Evolutionary conservation across 2,888 invertebrate species (phyloP).

Genomic region (Standfussiana lucernea): DNA sequence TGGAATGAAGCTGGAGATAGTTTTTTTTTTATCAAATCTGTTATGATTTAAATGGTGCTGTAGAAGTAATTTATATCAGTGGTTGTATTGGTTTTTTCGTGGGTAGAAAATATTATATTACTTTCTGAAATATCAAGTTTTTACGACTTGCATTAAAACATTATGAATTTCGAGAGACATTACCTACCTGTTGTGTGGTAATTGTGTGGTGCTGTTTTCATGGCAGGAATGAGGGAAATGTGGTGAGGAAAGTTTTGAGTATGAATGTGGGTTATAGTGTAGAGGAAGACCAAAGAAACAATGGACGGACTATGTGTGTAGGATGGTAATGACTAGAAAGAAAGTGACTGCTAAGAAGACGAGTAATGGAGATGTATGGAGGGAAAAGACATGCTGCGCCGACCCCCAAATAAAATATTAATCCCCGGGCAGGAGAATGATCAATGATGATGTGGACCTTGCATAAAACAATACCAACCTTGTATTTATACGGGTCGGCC

Average conservation of each 20-base stretch:
- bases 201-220: not conserved
- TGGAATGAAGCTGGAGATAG: not conserved
- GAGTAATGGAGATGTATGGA: not conserved
- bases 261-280: not conserved
- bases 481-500: slow-evolving; percentile 12
- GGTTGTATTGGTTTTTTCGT: too few species aligned
- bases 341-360: not conserved
- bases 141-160: not conserved
- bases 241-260: not conserved
- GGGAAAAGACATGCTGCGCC: not conserved
- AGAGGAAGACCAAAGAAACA: not conserved
- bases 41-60: not conserved
- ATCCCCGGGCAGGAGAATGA: not conserved
- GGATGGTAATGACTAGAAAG: not conserved
- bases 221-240: not conserved
- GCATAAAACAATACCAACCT: slow-evolving; percentile 22
- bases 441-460: not conserved
- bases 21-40: not conserved
- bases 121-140: not conserved
- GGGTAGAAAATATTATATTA: not conserved
- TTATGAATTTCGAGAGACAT: not conserved
- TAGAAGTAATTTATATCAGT: not conserved
- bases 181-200: not conserved
- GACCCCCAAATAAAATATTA: not conserved
- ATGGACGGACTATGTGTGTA: not conserved